phyloP scores from a whole-genome alignment of 2,113 vertebrate genomes.

The Progne subis region DNA sequence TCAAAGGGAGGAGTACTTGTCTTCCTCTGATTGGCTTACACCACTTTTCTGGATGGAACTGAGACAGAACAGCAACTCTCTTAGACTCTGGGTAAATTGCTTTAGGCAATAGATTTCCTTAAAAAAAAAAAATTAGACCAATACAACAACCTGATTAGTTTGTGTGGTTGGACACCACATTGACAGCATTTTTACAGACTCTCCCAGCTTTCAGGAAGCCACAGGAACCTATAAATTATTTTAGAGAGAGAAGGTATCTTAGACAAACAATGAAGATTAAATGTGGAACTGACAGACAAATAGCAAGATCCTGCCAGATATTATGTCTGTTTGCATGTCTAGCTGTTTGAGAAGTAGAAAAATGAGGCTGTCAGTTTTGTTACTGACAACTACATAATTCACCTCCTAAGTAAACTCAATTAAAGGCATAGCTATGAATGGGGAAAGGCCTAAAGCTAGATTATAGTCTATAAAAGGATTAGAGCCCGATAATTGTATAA shows the following conservation, averaged over 20 bases:
- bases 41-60: neutral
- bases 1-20: neutral
- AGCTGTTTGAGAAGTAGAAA: constrained; percentile 29
- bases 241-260: neutral
- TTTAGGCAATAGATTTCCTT: neutral
- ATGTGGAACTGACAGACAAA: neutral
- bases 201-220: neutral
- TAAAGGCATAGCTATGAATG: constrained; percentile 24
- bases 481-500: constrained; percentile 56
- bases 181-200: neutral
- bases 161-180: neutral
- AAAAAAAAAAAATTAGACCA: neutral
- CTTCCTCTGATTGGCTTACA: neutral
- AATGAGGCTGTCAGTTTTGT: constrained; percentile 52
- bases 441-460: constrained; percentile 44
- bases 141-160: neutral
- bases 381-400: constrained; percentile 58
- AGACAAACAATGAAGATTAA: constrained; percentile 9
- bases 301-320: constrained; percentile 15
- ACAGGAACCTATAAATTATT: neutral
- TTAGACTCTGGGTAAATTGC: neutral
- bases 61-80: neutral
- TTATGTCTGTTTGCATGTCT: neutral
- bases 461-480: constrained; percentile 59
- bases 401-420: constrained; percentile 62